Evolutionary conservation across 2,797 vertebrate genomes (phyloP).

Genomic region (Chaenodraco wilsoni): DNA sequence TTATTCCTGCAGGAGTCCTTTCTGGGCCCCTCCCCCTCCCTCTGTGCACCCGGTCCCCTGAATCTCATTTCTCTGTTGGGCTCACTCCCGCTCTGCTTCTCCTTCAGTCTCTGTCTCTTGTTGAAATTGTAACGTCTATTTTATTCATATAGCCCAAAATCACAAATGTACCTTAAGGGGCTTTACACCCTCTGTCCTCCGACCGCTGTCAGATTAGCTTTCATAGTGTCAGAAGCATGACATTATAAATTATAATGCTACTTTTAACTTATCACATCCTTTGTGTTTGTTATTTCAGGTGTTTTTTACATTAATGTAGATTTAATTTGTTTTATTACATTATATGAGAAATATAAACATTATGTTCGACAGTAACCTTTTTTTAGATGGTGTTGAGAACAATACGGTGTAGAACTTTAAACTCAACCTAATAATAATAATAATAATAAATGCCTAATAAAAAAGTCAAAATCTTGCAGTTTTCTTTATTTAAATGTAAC

Average conservation of each 20-base stretch:
- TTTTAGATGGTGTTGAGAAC: background rate
- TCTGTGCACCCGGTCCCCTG: conserved; percentile 45
- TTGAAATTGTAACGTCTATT: background rate
- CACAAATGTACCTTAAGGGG: background rate
- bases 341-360: background rate
- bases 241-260: background rate
- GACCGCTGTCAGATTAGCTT: background rate
- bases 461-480: too few relatives aligned
- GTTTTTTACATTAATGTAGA: background rate
- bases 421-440: background rate
- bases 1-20: conserved; percentile 76
- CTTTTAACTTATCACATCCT: background rate
- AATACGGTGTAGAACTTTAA: background rate
- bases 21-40: conserved; percentile 8
- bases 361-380: background rate
- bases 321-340: background rate
- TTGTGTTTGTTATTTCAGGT: background rate
- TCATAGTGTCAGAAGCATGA: background rate
- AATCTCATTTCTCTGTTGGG: conserved; percentile 67
- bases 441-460: background rate
- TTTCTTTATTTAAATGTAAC: too few relatives aligned
- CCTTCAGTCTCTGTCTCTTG: conserved; percentile 10
- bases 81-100: conserved; percentile 11
- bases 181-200: background rate
- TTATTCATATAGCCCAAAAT: background rate